phyloP scores from a whole-genome alignment of 2,888 invertebrate genomes.

The Mactromeris polynyma region DNA sequence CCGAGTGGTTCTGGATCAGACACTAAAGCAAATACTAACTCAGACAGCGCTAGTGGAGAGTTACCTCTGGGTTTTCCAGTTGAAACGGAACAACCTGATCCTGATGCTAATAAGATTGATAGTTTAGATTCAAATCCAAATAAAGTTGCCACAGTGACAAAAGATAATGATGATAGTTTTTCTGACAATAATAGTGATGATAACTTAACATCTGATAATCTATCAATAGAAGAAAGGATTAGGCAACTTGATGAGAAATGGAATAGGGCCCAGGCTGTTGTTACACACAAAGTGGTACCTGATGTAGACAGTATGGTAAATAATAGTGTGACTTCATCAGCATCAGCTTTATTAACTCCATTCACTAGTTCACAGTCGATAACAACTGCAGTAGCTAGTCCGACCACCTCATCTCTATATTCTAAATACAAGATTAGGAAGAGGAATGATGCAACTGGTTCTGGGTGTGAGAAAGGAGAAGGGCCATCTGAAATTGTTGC shows the following conservation, averaged over 20 bases:
- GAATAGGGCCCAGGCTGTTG: slow-evolving; percentile 74
- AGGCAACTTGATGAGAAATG: slow-evolving; percentile 97
- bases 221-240: slow-evolving; percentile 95
- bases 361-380: slow-evolving; percentile 49
- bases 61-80: slow-evolving; percentile 62
- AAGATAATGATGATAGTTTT: slow-evolving; percentile 72
- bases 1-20: slow-evolving; percentile 74
- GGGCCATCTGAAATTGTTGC: slow-evolving; percentile 97
- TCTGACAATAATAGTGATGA: slow-evolving; percentile 77
- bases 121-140: slow-evolving; percentile 66
- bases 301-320: slow-evolving; percentile 66
- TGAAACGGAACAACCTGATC: slow-evolving; percentile 57
- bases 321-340: slow-evolving; percentile 39
- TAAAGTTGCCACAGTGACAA: slow-evolving; percentile 56
- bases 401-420: slow-evolving; percentile 75
- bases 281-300: slow-evolving; percentile 65
- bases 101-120: slow-evolving; percentile 64
- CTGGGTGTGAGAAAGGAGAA: slow-evolving; percentile 89
- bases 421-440: slow-evolving; percentile 86
- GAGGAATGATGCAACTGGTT: slow-evolving; percentile 77
- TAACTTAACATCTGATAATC: slow-evolving; percentile 77
- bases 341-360: slow-evolving; percentile 65
- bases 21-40: slow-evolving; percentile 70
- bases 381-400: slow-evolving; percentile 60
- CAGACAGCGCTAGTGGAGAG: slow-evolving; percentile 63